These are phyloP conservation scores for Therioaphis trifolii DNA, from an alignment of 2,888 invertebrate species.

Conservation along the genomic window DNA sequence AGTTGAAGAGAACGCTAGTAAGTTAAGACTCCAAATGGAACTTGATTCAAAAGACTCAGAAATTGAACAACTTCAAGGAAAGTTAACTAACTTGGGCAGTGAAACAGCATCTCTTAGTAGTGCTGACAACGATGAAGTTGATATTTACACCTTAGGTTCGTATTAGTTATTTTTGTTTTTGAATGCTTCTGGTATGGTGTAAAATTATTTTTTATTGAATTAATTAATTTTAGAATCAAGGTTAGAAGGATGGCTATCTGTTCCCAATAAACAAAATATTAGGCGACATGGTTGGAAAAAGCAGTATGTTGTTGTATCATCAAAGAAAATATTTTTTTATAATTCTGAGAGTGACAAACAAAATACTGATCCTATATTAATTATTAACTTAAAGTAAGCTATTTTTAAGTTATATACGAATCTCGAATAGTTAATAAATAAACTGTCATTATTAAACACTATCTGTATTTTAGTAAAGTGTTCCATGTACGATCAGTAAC, in stretches of 20 bases:
- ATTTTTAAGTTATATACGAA: too few species aligned
- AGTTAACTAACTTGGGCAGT: constrained; percentile 81
- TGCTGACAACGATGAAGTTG: constrained; percentile 81
- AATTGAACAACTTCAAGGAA: constrained; percentile 91
- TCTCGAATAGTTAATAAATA: background rate
- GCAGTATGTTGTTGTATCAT: constrained; percentile 96
- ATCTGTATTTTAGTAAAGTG: constrained; percentile 81
- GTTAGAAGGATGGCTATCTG: constrained; percentile 95
- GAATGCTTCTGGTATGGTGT: background rate
- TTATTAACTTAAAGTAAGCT: constrained; percentile 91
- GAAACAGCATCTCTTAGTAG: constrained; percentile 93
- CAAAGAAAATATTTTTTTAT: constrained; percentile 96
- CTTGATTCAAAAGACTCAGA: constrained; percentile 96
- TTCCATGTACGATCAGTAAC: constrained; percentile 99
- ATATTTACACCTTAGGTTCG: constrained; percentile 66
- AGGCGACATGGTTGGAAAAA: constrained; percentile 96
- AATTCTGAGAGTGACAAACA: constrained; percentile 93
- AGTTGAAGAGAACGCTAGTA: constrained; percentile 82
- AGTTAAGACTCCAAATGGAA: constrained; percentile 91
- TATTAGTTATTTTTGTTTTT: background rate
- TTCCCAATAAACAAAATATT: constrained; percentile 95
- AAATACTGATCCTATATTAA: constrained; percentile 93
- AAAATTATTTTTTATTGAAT: background rate
- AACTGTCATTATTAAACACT: too few species aligned
- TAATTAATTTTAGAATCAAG: constrained; percentile 69